Evolutionary conservation across 2,113 vertebrate genomes (phyloP).

Genomic region (Podiceps cristatus): DNA sequence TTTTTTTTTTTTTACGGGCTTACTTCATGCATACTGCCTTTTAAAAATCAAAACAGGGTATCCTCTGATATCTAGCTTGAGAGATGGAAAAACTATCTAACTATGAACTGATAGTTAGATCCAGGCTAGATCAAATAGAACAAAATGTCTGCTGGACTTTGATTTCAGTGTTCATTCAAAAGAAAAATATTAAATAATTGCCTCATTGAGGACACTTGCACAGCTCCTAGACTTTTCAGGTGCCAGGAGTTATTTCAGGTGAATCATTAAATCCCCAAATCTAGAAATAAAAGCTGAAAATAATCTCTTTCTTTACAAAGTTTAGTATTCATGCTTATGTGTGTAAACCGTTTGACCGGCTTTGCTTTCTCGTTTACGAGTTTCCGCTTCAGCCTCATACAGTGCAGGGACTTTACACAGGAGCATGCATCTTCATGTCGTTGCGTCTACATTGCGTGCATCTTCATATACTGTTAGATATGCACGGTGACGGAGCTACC

Average conservation of each 20-base stretch:
- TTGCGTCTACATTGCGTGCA: not conserved
- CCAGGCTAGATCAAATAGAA: slow-evolving; percentile 6
- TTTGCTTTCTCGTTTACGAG: not conserved
- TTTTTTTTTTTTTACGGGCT: not conserved
- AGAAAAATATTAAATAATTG: not conserved
- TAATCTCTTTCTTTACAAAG: not conserved
- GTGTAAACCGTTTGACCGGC: not conserved
- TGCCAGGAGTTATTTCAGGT: not conserved
- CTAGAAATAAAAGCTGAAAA: not conserved
- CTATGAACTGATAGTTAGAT: not conserved
- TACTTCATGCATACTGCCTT: not conserved
- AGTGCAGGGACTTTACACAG: not conserved
- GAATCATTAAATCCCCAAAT: slow-evolving; percentile 7
- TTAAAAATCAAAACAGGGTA: not conserved
- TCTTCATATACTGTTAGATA: not conserved
- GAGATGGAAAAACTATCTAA: not conserved
- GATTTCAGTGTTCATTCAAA: not conserved
- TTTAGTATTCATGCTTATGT: not conserved
- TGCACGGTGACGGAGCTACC: not conserved
- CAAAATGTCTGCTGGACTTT: not conserved
- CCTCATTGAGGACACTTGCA: not conserved
- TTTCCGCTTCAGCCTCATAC: not conserved
- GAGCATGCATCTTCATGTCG: accelerated
- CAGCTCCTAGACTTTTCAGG: not conserved
- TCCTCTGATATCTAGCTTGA: not conserved